phyloP scores from a whole-genome alignment of 2,797 vertebrate species.

The Podarcis siculus region DNA sequence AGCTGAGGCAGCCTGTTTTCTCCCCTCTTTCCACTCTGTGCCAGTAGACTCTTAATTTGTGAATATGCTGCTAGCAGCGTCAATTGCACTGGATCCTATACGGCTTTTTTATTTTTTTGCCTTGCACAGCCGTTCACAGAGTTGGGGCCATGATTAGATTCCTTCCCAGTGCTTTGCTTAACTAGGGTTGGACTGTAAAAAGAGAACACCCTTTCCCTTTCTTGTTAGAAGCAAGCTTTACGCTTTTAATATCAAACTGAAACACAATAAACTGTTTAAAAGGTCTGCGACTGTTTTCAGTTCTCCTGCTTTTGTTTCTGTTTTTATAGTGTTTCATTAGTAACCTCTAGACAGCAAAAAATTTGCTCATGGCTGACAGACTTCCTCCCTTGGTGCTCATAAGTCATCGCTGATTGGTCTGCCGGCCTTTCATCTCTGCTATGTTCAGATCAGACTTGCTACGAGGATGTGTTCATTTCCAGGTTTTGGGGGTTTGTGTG shows the following conservation, averaged over 20 bases:
- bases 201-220: neutral
- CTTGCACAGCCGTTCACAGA: neutral
- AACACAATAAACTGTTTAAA: neutral
- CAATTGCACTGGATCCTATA: neutral
- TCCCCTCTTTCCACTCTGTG: no score
- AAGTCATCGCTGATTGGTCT: conserved; percentile 77
- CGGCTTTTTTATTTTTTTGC: neutral
- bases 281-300: conserved; percentile 16
- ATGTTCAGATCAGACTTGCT: conserved; percentile 68
- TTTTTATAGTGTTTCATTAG: conserved; percentile 73
- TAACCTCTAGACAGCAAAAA: conserved; percentile 74
- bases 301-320: conserved; percentile 67
- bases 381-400: conserved; percentile 79
- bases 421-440: conserved; percentile 75
- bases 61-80: neutral
- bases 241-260: conserved; percentile 12
- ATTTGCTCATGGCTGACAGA: conserved; percentile 70
- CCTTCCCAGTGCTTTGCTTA: neutral
- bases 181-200: neutral
- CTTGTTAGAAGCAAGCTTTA: neutral
- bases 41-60: neutral
- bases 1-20: no score
- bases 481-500: conserved; percentile 29
- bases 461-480: conserved; percentile 68
- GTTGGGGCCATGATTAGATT: neutral